Percentiles rank a stretch among this genome's conserved stretches.
phyloP scores from a whole-genome alignment of 2,888 invertebrate species.

The Leptinotarsa juncta region DNA sequence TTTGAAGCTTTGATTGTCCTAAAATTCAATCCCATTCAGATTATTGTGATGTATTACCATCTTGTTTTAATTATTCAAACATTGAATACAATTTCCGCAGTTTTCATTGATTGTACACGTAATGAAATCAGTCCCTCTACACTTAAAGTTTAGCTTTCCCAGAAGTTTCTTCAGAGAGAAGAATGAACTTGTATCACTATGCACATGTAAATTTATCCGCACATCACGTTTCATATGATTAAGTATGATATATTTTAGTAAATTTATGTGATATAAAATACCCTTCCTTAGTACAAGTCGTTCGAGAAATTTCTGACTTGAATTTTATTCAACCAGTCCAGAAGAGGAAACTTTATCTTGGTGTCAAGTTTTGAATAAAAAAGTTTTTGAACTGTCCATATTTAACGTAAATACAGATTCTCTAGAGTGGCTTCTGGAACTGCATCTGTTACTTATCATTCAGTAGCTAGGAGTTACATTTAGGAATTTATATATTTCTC shows the following conservation, averaged over 20 bases:
- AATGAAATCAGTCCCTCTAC: neutral
- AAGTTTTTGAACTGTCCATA: too few species aligned
- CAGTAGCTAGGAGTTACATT: too few species aligned
- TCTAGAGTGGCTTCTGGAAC: too few species aligned
- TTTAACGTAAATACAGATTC: too few species aligned
- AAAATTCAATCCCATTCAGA: neutral
- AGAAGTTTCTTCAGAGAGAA: too few species aligned
- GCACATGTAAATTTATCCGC: constrained; percentile 1
- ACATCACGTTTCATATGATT: neutral
- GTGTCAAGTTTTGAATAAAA: too few species aligned
- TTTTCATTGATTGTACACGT: neutral
- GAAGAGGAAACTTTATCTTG: too few species aligned
- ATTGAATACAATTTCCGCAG: too few species aligned
- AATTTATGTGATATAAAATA: constrained; percentile 9
- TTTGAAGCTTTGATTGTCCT: too few species aligned
- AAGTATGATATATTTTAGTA: neutral
- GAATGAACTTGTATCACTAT: neutral
- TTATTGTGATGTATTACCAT: constrained; percentile 3
- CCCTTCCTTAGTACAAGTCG: neutral
- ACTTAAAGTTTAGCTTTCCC: neutral
- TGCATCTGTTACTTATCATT: too few species aligned
- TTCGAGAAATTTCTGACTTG: neutral
- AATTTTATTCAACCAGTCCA: too few species aligned
- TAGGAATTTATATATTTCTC: too few species aligned
- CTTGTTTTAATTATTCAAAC: neutral